Percentiles rank a stretch among this genome's conserved stretches.
phyloP scores from a whole-genome alignment of 2,797 vertebrate genomes.

The Pogoniulus pusillus region DNA sequence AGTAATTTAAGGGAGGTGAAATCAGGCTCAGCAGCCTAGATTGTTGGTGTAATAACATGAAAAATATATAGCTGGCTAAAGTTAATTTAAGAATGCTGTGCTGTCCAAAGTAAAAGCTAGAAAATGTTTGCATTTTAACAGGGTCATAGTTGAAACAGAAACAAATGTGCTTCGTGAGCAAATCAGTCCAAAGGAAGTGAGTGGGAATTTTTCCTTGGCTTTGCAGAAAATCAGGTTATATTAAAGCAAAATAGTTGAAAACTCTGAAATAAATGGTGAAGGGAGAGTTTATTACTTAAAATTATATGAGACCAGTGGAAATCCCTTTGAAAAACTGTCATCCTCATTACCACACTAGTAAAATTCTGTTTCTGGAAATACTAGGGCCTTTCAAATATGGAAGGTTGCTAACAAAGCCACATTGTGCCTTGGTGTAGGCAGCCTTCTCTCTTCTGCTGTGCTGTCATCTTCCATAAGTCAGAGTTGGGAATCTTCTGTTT shows the following conservation, averaged over 20 bases:
- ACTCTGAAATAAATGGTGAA: constrained; percentile 11
- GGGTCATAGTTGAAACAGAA: constrained; percentile 11
- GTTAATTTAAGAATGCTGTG: background rate
- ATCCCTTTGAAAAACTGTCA: background rate
- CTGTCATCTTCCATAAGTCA: background rate
- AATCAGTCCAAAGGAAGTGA: background rate
- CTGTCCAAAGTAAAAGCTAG: constrained; percentile 5
- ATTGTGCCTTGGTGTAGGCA: background rate
- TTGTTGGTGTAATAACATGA: background rate
- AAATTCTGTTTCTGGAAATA: background rate
- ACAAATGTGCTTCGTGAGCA: background rate
- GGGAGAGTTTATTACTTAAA: background rate
- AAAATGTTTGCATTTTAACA: constrained; percentile 27
- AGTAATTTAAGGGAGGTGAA: background rate
- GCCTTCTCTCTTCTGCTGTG: background rate
- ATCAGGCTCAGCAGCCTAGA: background rate
- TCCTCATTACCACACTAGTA: background rate
- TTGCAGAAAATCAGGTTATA: constrained; percentile 7
- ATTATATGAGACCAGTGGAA: background rate
- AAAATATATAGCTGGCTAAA: background rate
- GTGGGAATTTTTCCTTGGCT: background rate
- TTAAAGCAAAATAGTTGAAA: constrained; percentile 4
- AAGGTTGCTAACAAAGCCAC: background rate
- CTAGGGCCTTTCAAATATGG: background rate
- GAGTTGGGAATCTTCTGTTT: background rate